Base-by-base conservation (phyloP, 2,113 vertebrate genomes). In the Formicarius rufipectus region DNA sequence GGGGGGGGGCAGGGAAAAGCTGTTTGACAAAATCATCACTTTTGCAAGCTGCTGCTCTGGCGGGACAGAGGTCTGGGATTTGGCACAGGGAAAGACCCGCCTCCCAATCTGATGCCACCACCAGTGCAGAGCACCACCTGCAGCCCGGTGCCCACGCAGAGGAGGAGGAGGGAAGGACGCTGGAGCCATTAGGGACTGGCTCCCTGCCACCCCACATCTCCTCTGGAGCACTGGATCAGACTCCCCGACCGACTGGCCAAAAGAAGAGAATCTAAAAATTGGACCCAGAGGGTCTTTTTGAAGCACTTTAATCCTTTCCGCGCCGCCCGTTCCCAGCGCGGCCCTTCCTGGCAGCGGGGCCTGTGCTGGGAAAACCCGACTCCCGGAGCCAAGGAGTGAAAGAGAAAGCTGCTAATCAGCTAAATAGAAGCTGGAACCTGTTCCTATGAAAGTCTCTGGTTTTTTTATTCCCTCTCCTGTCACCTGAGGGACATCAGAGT, bases 341-440 rank as follows among this genome's bases (percentile, higher is more conserved):
- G 44, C 93, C 27, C 1, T 49, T 81, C 82, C 97, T 98, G 98
- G 97, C 98, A 97, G 84, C 13, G 58, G 89, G 40, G 62, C 47
- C 39, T 50, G 90, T 8, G 89, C 80, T 44, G 90, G 96, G 97
- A 96, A 97, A 97, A 97, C 86, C 95, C 31, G 44, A 66, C 89
- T 97, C 95, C 94, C 97, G 82, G 83, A 97, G 97, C 97, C 96
- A 97, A 82, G 66, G 90, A 90, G 89, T 92, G 97, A 89, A 95
- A 98, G 97, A 97, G 97, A 97, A 97, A 96, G 93, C 97, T 95
- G 96, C 97, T 98, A 98, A 98, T 98, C 98, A 98, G 97, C 97
- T 97, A 97, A 98, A 98, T 90, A 97, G 98, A 97, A 98, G 97
- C 96, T 97, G 98, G 98, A 98, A 97, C 78, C 97, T 91, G 96